phyloP scores from a whole-genome alignment of 2,888 invertebrate genomes.

The Catocala sponsa region DNA sequence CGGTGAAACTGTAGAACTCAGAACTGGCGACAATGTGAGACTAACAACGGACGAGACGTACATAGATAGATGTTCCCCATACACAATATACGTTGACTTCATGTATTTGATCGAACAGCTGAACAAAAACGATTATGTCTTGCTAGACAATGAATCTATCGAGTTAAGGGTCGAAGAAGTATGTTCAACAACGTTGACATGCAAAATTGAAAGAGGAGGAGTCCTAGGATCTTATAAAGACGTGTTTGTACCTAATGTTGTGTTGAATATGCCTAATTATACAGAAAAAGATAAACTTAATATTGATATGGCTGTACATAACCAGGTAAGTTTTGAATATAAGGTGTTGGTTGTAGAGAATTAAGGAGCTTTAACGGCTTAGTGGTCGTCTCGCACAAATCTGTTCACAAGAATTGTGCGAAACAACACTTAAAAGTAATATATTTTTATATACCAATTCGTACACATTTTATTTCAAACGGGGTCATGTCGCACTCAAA shows the following conservation, averaged over 20 bases:
- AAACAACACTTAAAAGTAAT: no score
- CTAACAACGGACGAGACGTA: constrained; percentile 88
- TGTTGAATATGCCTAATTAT: constrained; percentile 75
- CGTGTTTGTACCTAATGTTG: constrained; percentile 77
- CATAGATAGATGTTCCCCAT: constrained; percentile 84
- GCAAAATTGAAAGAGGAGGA: constrained; percentile 78
- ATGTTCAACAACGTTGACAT: constrained; percentile 76
- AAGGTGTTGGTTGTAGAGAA: no score
- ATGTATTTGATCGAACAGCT: constrained; percentile 82
- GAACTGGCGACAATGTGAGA: constrained; percentile 77
- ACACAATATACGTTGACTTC: constrained; percentile 87
- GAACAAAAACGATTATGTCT: constrained; percentile 80
- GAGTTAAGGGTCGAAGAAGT: constrained; percentile 90
- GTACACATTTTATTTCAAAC: no score
- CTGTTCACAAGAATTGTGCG: no score
- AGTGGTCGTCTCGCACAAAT: no score
- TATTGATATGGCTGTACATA: constrained; percentile 71
- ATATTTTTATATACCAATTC: no score
- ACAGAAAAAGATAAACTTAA: constrained; percentile 72
- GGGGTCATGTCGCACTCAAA: no score
- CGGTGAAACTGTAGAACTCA: constrained; percentile 72
- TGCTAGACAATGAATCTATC: constrained; percentile 91
- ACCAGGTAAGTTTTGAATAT: constrained; percentile 64
- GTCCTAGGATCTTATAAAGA: constrained; percentile 76
- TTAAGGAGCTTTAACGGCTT: no score